These are phyloP conservation scores for Papilio polyxenes DNA, from an alignment of 1,140 invertebrate genomes.

Conservation along the genomic window DNA sequence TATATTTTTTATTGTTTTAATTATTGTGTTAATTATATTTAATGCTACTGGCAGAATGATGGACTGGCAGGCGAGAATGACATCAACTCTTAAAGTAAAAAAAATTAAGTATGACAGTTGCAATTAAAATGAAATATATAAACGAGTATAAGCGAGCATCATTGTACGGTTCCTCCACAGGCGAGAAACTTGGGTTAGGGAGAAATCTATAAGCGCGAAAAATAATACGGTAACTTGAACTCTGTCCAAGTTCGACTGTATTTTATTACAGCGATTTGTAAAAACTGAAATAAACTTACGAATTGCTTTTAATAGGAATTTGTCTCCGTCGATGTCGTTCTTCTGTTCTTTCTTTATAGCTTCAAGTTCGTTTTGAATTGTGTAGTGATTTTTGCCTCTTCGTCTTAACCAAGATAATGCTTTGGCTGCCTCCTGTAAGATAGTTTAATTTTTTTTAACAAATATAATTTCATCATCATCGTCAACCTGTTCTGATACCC, in stretches of 20 bases:
- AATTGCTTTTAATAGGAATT: constrained; percentile 63
- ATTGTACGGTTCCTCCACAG: too few relatives aligned
- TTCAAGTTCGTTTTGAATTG: constrained; percentile 56
- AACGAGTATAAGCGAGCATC: too few relatives aligned
- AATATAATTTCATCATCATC: too few relatives aligned
- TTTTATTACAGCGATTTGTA: background rate
- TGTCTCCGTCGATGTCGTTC: constrained; percentile 55
- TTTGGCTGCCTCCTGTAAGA: constrained; percentile 59
- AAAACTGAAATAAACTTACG: constrained; percentile 49
- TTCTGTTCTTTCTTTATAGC: constrained; percentile 62
- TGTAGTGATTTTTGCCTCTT: constrained; percentile 53
- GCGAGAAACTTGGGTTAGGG: too few relatives aligned
- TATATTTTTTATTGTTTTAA: background rate
- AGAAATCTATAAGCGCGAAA: too few relatives aligned
- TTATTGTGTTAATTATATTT: background rate
- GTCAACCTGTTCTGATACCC: too few relatives aligned
- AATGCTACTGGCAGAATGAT: background rate
- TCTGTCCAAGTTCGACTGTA: too few relatives aligned
- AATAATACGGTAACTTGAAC: too few relatives aligned
- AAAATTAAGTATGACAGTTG: background rate
- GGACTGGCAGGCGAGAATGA: background rate
- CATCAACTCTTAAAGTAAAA: background rate
- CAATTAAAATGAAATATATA: background rate
- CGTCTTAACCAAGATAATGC: constrained; percentile 68
- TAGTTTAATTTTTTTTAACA: background rate